Evolutionary conservation across 1,140 invertebrate genomes (phyloP).

Genomic region (Drosophila guanche): DNA sequence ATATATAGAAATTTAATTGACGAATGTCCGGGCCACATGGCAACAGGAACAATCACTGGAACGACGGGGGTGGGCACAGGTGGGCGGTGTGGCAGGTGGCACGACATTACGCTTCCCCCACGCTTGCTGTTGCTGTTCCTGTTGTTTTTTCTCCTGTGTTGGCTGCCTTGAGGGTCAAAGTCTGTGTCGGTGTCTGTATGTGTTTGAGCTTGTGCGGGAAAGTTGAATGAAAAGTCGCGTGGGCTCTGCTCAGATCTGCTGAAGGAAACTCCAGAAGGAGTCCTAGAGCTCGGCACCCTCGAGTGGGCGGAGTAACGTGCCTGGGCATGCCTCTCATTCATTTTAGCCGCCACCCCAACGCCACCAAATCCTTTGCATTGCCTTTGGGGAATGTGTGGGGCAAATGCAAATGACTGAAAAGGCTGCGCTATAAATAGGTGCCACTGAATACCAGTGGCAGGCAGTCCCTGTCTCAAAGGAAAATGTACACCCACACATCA

Average conservation of each 20-base stretch:
- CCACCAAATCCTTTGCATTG: conserved; percentile 1
- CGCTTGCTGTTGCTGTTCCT: conserved; percentile 4
- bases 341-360: neutral
- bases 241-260: neutral
- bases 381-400: too few species aligned
- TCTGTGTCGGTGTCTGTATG: conserved; percentile 11
- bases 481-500: too few species aligned
- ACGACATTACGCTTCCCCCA: neutral
- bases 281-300: neutral
- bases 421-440: too few species aligned
- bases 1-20: conserved; percentile 26
- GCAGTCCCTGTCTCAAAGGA: too few species aligned
- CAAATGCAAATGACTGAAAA: too few species aligned
- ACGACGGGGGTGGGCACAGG: too few species aligned
- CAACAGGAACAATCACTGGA: neutral
- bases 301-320: conserved; percentile 46
- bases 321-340: conserved; percentile 34
- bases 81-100: conserved; percentile 1
- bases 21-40: conserved; percentile 21
- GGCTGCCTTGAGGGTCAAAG: conserved; percentile 35
- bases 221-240: conserved; percentile 44
- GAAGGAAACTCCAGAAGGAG: too few species aligned
- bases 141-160: conserved; percentile 25
- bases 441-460: too few species aligned
- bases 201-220: conserved; percentile 24